A percentile compares a stretch with the other conserved stretches of the same genome.
Conservation (phyloP, 2,113 vertebrate species). For the Corythaeola cristata region DNA sequence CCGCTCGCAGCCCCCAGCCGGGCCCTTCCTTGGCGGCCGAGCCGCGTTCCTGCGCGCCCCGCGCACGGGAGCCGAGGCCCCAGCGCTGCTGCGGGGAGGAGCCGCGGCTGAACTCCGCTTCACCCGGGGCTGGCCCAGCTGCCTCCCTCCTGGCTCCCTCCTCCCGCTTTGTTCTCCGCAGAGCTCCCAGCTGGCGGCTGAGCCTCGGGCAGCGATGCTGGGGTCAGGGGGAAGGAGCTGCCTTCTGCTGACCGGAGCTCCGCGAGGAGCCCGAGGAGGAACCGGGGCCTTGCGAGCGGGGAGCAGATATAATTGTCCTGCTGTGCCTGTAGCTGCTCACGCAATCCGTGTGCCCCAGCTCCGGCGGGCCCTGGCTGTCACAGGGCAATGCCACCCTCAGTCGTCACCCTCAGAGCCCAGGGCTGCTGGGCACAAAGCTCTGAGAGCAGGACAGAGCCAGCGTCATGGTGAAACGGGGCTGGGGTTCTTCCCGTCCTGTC, state of each 20-base stretch:
- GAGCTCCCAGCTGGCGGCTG: conserved; percentile 17
- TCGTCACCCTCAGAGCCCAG: background rate
- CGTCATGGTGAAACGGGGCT: background rate
- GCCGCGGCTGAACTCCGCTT: conserved; percentile 60
- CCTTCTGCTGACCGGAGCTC: background rate
- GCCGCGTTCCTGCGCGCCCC: background rate
- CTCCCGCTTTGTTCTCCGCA: background rate
- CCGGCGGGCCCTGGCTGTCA: fast-evolving
- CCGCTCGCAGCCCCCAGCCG: conserved; percentile 11
- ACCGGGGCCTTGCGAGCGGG: background rate
- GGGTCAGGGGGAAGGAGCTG: background rate
- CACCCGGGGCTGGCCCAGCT: conserved; percentile 59
- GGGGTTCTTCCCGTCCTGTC: background rate
- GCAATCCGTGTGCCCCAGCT: background rate
- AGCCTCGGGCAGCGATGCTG: background rate
- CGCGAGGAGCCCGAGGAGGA: background rate
- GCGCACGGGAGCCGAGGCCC: conserved; percentile 43
- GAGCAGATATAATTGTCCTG: background rate
- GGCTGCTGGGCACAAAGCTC: background rate
- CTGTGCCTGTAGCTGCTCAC: background rate
- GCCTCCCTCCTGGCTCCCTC: conserved; percentile 1
- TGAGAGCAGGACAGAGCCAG: background rate
- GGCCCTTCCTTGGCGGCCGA: conserved; percentile 28
- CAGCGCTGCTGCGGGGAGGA: conserved; percentile 53
- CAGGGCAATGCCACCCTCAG: background rate